These are phyloP conservation scores for Threskiornis aethiopicus DNA, from an alignment of 2,797 vertebrate genomes.

Conservation along the genomic window DNA sequence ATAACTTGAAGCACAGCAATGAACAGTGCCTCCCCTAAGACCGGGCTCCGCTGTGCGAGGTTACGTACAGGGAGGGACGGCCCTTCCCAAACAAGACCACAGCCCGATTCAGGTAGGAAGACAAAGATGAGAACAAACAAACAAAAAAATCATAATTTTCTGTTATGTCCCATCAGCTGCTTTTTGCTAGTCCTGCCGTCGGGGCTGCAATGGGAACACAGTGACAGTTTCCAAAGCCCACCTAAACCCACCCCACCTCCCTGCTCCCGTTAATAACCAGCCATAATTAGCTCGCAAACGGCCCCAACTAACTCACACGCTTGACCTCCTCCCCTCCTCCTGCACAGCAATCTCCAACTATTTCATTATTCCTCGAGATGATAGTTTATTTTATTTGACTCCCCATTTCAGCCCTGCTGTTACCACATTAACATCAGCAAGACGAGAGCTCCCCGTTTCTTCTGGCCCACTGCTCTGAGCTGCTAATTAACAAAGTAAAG, in stretches of 20 bases:
- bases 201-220: background rate
- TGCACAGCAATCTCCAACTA: background rate
- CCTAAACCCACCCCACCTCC: background rate
- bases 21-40: background rate
- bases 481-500: conserved; percentile 40
- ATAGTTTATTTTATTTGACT: background rate
- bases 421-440: background rate
- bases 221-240: background rate
- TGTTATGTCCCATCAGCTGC: no score
- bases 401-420: background rate
- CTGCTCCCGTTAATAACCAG: background rate
- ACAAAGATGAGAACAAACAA: background rate
- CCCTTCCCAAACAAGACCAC: background rate
- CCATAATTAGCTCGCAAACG: background rate
- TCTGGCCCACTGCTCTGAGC: background rate
- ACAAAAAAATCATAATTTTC: background rate
- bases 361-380: background rate
- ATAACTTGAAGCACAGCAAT: background rate
- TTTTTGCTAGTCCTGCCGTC: no score
- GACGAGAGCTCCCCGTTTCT: background rate
- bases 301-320: background rate
- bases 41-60: fast-evolving
- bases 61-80: fast-evolving
- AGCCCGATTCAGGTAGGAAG: background rate
- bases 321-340: background rate